phyloP scores from a whole-genome alignment of 1,140 invertebrate species.

The Bombus vancouverensis region DNA sequence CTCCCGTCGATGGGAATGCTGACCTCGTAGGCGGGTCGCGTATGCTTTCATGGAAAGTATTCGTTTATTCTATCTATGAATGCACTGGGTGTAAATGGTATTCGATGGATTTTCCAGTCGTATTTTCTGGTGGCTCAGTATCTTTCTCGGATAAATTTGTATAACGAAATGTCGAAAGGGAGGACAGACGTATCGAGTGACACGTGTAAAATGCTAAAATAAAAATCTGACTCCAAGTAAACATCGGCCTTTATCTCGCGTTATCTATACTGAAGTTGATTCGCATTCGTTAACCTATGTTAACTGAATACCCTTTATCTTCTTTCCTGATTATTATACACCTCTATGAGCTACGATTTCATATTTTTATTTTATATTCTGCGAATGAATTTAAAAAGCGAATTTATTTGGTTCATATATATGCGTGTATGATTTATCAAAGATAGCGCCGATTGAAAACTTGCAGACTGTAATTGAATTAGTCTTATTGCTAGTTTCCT shows the following conservation, averaged over 20 bases:
- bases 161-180: background rate
- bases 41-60: slow-evolving; percentile 30
- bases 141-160: too few species aligned
- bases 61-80: background rate
- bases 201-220: background rate
- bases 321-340: background rate
- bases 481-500: slow-evolving; percentile 12
- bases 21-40: slow-evolving; percentile 35
- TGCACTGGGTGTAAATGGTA: slow-evolving; percentile 8
- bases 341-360: background rate
- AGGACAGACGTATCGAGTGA: background rate
- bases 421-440: background rate
- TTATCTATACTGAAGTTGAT: slow-evolving; percentile 7
- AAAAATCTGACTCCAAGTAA: slow-evolving; percentile 16
- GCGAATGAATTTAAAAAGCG: background rate
- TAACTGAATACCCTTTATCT: slow-evolving; percentile 20
- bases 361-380: background rate
- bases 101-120: background rate
- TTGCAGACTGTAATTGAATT: slow-evolving; percentile 24
- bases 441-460: slow-evolving; percentile 6
- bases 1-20: slow-evolving; percentile 5
- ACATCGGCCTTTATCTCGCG: slow-evolving; percentile 17
- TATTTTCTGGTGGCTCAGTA: too few species aligned
- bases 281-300: slow-evolving; percentile 17
- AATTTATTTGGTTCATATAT: background rate